These are phyloP conservation scores for Camponotus fellah DNA, from an alignment of 2,888 invertebrate species.

Conservation along the genomic window DNA sequence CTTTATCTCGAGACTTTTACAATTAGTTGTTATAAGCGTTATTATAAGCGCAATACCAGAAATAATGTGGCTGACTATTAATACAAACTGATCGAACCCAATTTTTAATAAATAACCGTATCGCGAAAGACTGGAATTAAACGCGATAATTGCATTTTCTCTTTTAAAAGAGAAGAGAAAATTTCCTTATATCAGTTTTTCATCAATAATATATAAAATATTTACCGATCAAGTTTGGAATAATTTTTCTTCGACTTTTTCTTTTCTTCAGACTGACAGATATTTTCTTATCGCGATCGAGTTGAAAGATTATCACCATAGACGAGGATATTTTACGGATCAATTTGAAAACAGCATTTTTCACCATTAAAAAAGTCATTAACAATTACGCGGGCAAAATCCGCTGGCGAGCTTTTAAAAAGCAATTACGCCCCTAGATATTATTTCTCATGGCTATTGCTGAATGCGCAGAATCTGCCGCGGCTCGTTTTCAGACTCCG, in stretches of 20 bases:
- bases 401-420: constrained; percentile 46
- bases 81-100: background rate
- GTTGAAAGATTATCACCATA: constrained; percentile 18
- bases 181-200: background rate
- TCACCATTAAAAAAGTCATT: constrained; percentile 48
- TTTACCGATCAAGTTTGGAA: background rate
- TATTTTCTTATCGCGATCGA: constrained; percentile 9
- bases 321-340: constrained; percentile 18
- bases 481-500: constrained; percentile 60
- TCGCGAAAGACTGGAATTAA: background rate
- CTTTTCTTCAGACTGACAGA: background rate
- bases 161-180: background rate
- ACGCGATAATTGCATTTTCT: background rate
- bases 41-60: too few relatives aligned
- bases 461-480: constrained; percentile 24
- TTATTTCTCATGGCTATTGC: constrained; percentile 42
- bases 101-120: background rate
- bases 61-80: background rate
- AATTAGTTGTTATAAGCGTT: too few relatives aligned
- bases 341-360: constrained; percentile 44
- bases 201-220: background rate
- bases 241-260: background rate
- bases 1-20: background rate
- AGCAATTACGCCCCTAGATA: constrained; percentile 47
- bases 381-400: constrained; percentile 49